Conservation (phyloP, 2,888 invertebrate species). For the Cephus nigrinus region DNA sequence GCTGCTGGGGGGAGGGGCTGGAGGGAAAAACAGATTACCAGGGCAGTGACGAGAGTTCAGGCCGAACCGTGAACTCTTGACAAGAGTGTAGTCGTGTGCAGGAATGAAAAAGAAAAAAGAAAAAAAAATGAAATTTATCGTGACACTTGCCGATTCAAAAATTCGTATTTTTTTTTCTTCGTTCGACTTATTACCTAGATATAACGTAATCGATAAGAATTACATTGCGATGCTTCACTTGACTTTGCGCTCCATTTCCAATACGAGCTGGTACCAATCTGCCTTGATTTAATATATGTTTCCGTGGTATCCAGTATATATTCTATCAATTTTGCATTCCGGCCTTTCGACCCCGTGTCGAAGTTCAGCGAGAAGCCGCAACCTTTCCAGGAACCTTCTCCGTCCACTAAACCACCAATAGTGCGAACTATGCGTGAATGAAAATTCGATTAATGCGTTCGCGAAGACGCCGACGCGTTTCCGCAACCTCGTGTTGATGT, state of each 20-base stretch:
- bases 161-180: background rate
- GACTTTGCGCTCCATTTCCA: background rate
- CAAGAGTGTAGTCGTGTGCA: background rate
- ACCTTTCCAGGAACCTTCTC: background rate
- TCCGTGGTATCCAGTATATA: background rate
- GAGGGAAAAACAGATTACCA: background rate
- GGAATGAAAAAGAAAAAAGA: background rate
- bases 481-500: conserved; percentile 35
- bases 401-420: background rate
- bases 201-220: background rate
- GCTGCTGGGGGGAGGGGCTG: background rate
- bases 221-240: background rate
- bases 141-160: background rate
- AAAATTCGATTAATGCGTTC: conserved; percentile 8
- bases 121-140: background rate
- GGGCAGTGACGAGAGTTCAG: background rate
- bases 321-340: background rate
- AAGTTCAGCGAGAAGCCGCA: background rate
- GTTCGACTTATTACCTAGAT: background rate
- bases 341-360: background rate
- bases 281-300: background rate
- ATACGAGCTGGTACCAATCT: background rate
- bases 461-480: conserved; percentile 28
- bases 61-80: background rate
- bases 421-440: conserved; percentile 10